Base-by-base conservation (phyloP, 2,888 invertebrate species). In the Poecilobothrus nobilitatus region DNA sequence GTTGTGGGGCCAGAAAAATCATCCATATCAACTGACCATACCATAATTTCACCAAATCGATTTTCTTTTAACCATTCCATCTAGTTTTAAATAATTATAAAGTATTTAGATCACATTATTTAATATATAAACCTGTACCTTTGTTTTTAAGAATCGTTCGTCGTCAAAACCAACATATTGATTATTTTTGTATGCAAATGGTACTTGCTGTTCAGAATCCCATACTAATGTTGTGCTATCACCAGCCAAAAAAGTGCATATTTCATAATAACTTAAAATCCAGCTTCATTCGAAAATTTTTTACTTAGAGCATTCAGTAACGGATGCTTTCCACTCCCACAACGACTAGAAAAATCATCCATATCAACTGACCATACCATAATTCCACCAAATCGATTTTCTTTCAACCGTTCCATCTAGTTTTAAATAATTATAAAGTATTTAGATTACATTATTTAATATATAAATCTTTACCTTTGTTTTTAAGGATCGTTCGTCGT, bases 121-220 rank as follows among this genome's bases (percentile, higher is more conserved):
- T 62, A 20, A n/a, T 8, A 12, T 63, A 37, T 20, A 37, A 34
- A 12, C 1, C 3, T 1, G 7, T 15, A 94, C 95, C 88, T 95
- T 96, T 53, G 93, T 94, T 76, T 92, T 91, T 22, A 95, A 86
- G 74, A 94, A 94, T 74, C 95, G 87, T 76, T 95, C 95, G 76
- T 96, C 95, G 77, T 96, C 95, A 75, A 95, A 96, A 70, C 95
- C 95, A 37, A 95, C 93, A 95, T 95, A 95, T 75, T 95, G 95
- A 80, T 94, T 91, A 7, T 87, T 90, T 72, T 89, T 87, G 81
- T 95, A 95, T 0, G 95, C 95, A 79, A 97, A 97, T 10, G 97
- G 97, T 68, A 94, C 95, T 85, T 95, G 94, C 77, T 95, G 95
- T 75, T 95, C 95, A 72, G 94, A 95, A 78, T 95, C 95, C 95